Evolutionary conservation across 2,888 invertebrate genomes (phyloP).

Genomic region (Eutolmus rufibarbis): DNA sequence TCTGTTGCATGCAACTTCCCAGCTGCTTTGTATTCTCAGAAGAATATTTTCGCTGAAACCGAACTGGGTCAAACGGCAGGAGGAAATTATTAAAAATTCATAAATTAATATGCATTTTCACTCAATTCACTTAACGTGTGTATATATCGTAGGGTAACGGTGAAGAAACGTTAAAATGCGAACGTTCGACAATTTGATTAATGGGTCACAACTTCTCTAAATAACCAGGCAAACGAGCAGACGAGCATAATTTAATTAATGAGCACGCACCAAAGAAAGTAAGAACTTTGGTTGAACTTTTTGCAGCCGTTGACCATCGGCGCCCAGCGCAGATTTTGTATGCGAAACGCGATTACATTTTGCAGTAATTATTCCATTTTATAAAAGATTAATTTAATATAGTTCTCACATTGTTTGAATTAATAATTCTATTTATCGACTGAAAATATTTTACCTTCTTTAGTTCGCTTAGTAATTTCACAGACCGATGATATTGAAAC

Average conservation of each 20-base stretch:
- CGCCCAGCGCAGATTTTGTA: background rate
- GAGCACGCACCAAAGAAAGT: background rate
- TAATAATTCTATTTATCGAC: background rate
- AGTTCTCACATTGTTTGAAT: background rate
- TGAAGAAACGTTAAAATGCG: slow-evolving; percentile 14
- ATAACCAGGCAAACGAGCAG: background rate
- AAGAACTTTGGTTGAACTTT: background rate
- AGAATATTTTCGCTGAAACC: background rate
- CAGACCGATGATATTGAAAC: no score
- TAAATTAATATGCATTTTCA: slow-evolving; percentile 39
- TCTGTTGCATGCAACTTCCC: background rate
- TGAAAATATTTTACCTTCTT: background rate
- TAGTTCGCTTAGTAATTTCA: no score
- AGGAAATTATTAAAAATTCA: slow-evolving; percentile 35
- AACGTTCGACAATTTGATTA: slow-evolving; percentile 31
- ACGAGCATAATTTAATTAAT: background rate
- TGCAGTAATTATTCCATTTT: background rate
- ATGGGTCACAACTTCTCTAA: slow-evolving; percentile 2
- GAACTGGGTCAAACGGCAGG: slow-evolving; percentile 9
- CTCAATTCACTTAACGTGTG: slow-evolving; percentile 23
- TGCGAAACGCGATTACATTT: background rate
- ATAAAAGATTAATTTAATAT: background rate
- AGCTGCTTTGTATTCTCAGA: background rate
- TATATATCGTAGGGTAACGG: slow-evolving; percentile 17
- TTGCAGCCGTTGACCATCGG: background rate